Percentiles rank a stretch among this genome's conserved stretches.
Conservation (phyloP, 2,113 vertebrate genomes). For the Prunella himalayana region DNA sequence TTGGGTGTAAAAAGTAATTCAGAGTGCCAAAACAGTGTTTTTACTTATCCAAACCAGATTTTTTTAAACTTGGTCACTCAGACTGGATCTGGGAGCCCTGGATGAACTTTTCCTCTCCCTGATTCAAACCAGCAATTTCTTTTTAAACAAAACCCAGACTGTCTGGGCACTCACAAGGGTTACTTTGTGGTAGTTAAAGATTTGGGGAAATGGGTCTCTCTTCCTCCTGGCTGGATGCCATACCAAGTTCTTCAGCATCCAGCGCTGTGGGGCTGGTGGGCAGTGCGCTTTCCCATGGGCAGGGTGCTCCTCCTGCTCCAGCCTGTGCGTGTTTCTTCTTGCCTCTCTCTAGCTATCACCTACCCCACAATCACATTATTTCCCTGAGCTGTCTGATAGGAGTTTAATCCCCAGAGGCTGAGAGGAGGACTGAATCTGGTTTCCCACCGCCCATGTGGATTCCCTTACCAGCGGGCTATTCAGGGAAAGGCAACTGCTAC, state of each 20-base stretch:
- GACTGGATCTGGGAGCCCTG: neutral
- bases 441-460: slow-evolving; percentile 16
- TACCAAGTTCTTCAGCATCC: neutral
- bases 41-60: neutral
- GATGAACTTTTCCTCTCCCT: slow-evolving; percentile 25
- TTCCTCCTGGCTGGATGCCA: neutral
- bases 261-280: neutral
- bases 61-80: slow-evolving; percentile 6
- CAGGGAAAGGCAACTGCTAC: slow-evolving; percentile 30
- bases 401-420: neutral
- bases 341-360: neutral
- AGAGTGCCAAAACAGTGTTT: slow-evolving; percentile 11
- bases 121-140: slow-evolving; percentile 33
- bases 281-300: neutral
- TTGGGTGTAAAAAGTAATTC: slow-evolving; percentile 45
- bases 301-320: neutral
- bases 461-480: neutral
- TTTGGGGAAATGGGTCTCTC: slow-evolving; percentile 31
- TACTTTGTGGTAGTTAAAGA: slow-evolving; percentile 22
- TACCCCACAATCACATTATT: neutral
- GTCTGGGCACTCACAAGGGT: neutral
- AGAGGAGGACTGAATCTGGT: neutral
- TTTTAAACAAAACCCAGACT: slow-evolving; percentile 23
- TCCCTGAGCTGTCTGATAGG: neutral
- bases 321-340: neutral